Conservation (phyloP, 2,888 invertebrate species). For the Mythimna albipuncta region DNA sequence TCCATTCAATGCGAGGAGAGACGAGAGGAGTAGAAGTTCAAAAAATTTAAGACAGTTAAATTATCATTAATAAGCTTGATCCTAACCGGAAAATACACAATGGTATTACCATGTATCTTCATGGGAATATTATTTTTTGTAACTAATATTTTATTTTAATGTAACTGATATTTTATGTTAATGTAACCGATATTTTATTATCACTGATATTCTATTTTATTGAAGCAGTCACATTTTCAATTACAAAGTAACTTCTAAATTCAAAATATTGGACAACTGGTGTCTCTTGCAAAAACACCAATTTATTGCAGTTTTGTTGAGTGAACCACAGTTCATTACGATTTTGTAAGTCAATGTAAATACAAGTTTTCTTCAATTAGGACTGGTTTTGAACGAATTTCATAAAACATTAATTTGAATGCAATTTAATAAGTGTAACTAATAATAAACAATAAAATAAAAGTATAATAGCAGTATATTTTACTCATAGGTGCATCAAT, state of each 20-base stretch:
- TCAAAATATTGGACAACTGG: not conserved
- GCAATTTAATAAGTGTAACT: not conserved
- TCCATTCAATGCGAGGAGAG: not conserved
- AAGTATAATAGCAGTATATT: not conserved
- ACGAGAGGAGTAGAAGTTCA: not conserved
- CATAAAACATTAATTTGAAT: not conserved
- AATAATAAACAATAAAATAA: not conserved
- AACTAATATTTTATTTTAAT: not conserved
- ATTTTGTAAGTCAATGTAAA: slow-evolving; percentile 1
- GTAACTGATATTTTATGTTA: too few species aligned
- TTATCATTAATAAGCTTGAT: slow-evolving; percentile 4
- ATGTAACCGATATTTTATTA: not conserved
- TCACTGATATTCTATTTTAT: slow-evolving; percentile 10
- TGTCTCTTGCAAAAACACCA: not conserved
- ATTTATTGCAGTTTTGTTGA: not conserved
- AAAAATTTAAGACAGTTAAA: slow-evolving; percentile 2
- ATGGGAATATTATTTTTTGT: slow-evolving; percentile 1
- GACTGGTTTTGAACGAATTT: not conserved
- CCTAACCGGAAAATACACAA: slow-evolving; percentile 6
- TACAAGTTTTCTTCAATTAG: not conserved
- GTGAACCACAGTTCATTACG: not conserved
- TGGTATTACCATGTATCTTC: not conserved
- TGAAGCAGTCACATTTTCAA: not conserved
- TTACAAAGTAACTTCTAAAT: not conserved
- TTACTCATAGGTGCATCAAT: slow-evolving; percentile 1